Evolutionary conservation across 2,113 vertebrate species (phyloP), one percentile per base, ranked within the genome.

Genomic region (Opisthocomus hoazin): DNA sequence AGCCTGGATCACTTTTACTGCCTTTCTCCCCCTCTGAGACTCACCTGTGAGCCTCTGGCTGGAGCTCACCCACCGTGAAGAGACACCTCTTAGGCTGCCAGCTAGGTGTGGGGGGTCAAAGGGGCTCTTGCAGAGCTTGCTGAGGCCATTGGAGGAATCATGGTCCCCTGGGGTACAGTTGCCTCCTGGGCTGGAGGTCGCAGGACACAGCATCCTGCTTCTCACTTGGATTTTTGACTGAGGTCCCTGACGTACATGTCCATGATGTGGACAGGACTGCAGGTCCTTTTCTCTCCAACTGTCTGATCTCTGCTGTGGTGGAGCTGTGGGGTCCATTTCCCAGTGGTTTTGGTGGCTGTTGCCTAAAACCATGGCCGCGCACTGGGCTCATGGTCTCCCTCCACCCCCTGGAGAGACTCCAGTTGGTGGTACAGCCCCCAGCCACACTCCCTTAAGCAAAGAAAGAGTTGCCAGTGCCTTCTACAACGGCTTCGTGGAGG

Each of bases 311-410:
- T 51, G 43, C 39, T 16, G 11, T 46, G 45, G 4, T 64, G 53
- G 39, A 91, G 45, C 12, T 23, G 12, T 36, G 26, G 24, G 20
- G 6, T n/a, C 34, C 17, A 4, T 74, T 84, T 85, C 56, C 8
- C 19, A 19, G 22, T 0, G 1, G 15, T 45, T 92, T 85, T 39
- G 18, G 11, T 50, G 39, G 11, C 23, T 54, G 32, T 15, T 73
- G 8, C 2, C 0, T 37, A 26, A 84, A 87, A 27, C 51, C 18
- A 1, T 3, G 22, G 50, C 45, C 82, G 17, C 23, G 54, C 36
- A 34, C 2, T 2, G 26, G 18, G 21, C 51, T 87, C 61, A 18
- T 0, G 0, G 13, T 78, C 23, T 37, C 57, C 36, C 19, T 91
- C 15, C 45, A 54, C 6, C 9, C 37, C 8, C 10, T 22, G 29